Percentiles rank a stretch among this genome's conserved stretches.
Conservation (phyloP, 1,140 invertebrate species). For the Diploscapter pachys region DNA sequence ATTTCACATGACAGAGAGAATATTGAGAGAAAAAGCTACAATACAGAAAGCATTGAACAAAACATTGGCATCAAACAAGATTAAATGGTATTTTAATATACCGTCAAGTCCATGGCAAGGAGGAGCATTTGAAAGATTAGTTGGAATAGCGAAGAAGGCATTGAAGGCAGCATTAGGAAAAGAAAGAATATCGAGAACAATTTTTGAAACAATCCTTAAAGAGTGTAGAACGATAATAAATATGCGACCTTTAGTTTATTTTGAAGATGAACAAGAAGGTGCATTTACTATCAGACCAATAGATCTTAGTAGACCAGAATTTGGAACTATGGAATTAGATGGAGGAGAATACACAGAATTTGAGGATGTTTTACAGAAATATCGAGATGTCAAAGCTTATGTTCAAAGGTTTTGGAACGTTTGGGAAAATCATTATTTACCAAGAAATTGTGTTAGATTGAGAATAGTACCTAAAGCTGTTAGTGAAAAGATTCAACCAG, state of each 20-base stretch:
- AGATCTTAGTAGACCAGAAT: background rate
- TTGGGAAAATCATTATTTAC: too few species aligned
- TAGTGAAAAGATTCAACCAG: too few species aligned
- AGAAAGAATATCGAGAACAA: too few species aligned
- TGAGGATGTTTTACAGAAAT: too few species aligned
- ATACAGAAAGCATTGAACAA: background rate
- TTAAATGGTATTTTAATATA: constrained; percentile 3
- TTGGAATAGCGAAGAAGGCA: background rate
- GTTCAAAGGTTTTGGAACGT: too few species aligned
- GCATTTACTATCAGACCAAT: background rate
- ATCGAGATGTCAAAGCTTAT: too few species aligned
- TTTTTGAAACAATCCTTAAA: background rate
- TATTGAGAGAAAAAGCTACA: background rate
- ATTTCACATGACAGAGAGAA: background rate
- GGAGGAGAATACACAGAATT: background rate
- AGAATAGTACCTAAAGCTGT: too few species aligned
- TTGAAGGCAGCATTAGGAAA: background rate
- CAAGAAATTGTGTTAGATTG: too few species aligned
- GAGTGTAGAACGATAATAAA: background rate
- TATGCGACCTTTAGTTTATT: background rate
- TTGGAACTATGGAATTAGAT: background rate
- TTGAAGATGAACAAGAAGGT: background rate
- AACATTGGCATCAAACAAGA: background rate
- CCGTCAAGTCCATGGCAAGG: background rate
- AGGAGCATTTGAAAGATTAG: background rate